Evolutionary conservation across 2,797 vertebrate genomes (phyloP).

Genomic region (Phyllotis vaccarum): DNA sequence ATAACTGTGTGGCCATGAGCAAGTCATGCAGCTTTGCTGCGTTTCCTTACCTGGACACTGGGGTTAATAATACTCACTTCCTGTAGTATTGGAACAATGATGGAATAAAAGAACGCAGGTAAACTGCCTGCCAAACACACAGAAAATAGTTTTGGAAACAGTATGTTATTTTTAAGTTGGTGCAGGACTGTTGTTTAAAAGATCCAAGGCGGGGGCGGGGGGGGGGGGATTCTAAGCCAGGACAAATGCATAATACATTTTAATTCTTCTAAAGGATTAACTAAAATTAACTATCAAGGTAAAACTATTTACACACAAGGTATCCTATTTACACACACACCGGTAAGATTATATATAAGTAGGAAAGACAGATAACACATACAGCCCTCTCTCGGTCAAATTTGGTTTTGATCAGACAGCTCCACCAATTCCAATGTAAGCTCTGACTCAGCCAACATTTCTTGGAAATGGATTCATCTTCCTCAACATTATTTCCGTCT

Average conservation of each 20-base stretch:
- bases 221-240: too few relatives aligned
- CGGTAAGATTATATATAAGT: not conserved
- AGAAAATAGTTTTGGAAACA: conserved; percentile 58
- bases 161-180: conserved; percentile 51
- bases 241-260: conserved; percentile 34
- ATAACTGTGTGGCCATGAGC: not conserved
- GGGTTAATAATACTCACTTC: conserved; percentile 22
- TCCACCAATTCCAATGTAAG: conserved; percentile 69
- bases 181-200: conserved; percentile 54
- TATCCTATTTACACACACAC: not conserved
- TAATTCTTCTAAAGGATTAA: conserved; percentile 10
- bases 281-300: conserved; percentile 60
- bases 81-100: not conserved
- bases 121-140: not conserved
- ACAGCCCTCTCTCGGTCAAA: conserved; percentile 66
- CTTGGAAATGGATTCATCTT: conserved; percentile 76
- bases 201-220: too few relatives aligned
- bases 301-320: not conserved
- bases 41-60: conserved; percentile 36
- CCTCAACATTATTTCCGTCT: conserved; percentile 78
- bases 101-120: not conserved
- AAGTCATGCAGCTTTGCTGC: conserved; percentile 5
- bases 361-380: not conserved
- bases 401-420: conserved; percentile 71
- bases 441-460: conserved; percentile 61